Base-by-base conservation (phyloP, 92 coral and sea anemone genomes). In the Porites rus region DNA sequence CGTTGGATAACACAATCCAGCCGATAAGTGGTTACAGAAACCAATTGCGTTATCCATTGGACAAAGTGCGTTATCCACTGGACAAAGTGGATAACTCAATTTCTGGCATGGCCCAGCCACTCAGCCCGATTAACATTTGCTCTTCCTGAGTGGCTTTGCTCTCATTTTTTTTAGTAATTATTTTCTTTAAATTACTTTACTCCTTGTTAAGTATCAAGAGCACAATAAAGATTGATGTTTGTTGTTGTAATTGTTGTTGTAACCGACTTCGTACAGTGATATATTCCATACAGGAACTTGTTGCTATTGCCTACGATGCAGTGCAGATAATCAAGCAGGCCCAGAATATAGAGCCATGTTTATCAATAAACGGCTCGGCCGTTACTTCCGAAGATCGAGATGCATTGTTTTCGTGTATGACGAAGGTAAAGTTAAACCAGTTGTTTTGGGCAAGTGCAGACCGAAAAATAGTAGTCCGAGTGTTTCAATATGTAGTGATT, bases 391-490 rank as follows among this genome's bases (percentile, higher is more conserved):
- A 76, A 76, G 80, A 76, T 24, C 58, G 52, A 38, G 51, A 58
- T 14, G 51, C 24, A 58, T 25, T 76, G 66, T 25, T 59, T 1
- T 22, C 68, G 4, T 76, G 80, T 51, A 14, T 76, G 50, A 76
- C 17, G 60, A 59, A 76, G 80, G 80, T 76, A 28, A 14, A 60
- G 20, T 2, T 16, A 38, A 16, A 4, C 21, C 4, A 65, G 19
- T 64, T 74, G 91, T 51, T 78, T 84, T 51, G 91, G 85, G 25
- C 21, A 38, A 38, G 46, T 75, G 94, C 92, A 9, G 73, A 74
- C 51, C 84, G 86, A 13, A 66, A 60, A 19, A 90, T 83, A 69
- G 79, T 76, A 58, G 79, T 81, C 11, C 4, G 77, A 64, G 14
- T 17, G 63, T 59, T 59, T 59, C 17, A 5, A 84, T 76, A 1